These are phyloP conservation scores for Linnaemya tessellans DNA, from an alignment of 2,888 invertebrate species.

Conservation along the genomic window DNA sequence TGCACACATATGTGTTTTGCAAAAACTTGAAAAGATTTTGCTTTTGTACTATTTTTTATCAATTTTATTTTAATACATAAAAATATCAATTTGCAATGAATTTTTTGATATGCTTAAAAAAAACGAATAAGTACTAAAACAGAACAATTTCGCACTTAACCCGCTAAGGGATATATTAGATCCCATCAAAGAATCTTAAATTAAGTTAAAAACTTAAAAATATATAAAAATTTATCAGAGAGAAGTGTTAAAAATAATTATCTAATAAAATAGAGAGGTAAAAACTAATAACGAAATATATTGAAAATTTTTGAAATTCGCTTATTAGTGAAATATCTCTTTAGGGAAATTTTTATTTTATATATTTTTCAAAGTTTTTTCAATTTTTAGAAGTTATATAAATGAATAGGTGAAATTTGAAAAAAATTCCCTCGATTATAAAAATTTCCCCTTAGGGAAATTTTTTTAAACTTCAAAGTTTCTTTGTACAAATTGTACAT, in stretches of 20 bases:
- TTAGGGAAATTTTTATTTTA: background rate
- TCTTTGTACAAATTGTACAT: no score
- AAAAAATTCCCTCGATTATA: background rate
- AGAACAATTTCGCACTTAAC: background rate
- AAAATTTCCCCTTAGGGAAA: background rate
- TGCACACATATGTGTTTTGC: slow-evolving; percentile 61
- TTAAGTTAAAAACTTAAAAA: no score
- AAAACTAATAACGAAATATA: no score
- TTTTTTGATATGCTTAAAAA: slow-evolving; percentile 12
- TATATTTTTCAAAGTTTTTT: background rate
- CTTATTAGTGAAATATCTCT: background rate
- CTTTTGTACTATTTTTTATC: slow-evolving; percentile 1
- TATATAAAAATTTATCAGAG: no score
- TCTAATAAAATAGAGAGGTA: no score
- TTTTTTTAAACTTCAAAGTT: background rate
- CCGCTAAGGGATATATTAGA: no score
- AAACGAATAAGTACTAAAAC: no score
- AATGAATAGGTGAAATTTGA: no score
- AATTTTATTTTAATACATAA: slow-evolving; percentile 16
- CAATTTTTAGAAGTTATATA: no score
- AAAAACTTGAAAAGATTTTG: slow-evolving; percentile 55
- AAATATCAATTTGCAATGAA: slow-evolving; percentile 40
- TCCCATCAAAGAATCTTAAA: no score
- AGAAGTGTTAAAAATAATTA: no score
- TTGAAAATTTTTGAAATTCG: background rate